A percentile compares a stretch with the other conserved stretches of the same genome.
These are phyloP conservation scores for Stichopus horrens DNA, from an alignment of 53 echinoderm and acorn worm genomes.

Conservation along the genomic window DNA sequence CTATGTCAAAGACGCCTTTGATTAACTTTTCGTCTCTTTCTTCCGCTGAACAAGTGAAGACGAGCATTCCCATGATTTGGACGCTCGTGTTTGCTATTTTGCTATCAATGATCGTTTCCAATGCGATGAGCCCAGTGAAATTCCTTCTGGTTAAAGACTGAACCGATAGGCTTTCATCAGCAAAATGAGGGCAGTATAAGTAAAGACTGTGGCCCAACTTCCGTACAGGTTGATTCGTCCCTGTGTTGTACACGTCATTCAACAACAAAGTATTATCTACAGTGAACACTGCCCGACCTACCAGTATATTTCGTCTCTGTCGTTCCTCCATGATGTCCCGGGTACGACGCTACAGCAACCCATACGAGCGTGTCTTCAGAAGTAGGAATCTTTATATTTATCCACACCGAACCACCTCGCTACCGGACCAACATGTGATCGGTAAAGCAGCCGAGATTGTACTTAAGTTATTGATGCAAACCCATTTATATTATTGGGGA, in stretches of 20 bases:
- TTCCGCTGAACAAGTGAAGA: neutral
- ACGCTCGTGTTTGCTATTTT: neutral
- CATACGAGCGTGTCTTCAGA: neutral
- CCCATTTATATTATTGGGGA: conserved; percentile 17
- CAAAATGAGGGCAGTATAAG: neutral
- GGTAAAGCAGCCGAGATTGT: neutral
- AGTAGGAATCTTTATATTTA: neutral
- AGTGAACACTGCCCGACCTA: conserved; percentile 12
- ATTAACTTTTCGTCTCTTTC: neutral
- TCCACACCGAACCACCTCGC: neutral
- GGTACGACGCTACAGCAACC: neutral
- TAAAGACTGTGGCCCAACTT: neutral
- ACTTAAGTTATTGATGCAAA: neutral
- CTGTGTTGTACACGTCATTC: neutral
- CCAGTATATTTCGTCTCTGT: neutral
- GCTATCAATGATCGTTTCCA: neutral
- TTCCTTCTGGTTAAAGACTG: too few species aligned
- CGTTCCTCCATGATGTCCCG: neutral
- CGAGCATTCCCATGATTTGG: neutral
- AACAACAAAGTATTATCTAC: neutral
- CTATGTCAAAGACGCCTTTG: neutral
- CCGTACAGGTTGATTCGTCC: neutral
- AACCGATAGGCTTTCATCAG: neutral
- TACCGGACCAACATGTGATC: neutral
- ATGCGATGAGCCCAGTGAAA: neutral